Conservation (phyloP, 2,888 invertebrate genomes). For the Noctua fimbriata region DNA sequence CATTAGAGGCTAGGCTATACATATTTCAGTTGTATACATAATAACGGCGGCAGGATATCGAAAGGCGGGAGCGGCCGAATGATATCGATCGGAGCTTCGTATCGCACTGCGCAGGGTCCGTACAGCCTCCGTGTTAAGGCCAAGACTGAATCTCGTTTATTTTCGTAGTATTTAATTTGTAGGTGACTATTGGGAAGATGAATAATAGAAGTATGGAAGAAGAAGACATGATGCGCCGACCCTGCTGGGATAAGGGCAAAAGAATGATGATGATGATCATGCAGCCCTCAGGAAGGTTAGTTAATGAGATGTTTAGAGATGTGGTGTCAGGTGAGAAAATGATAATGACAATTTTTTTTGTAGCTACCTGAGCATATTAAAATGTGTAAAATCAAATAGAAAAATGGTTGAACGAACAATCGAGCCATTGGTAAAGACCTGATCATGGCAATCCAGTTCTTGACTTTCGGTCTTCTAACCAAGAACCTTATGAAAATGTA, state of each 20-base stretch:
- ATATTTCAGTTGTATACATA: constrained; percentile 23
- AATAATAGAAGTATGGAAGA: neutral
- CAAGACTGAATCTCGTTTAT: constrained; percentile 20
- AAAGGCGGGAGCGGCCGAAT: constrained; percentile 47
- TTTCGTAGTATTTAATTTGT: neutral
- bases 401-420: neutral
- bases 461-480: neutral
- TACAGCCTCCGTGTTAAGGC: constrained; percentile 83
- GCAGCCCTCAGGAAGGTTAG: neutral
- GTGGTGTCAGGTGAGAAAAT: neutral
- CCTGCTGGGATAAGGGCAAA: neutral
- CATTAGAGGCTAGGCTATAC: neutral
- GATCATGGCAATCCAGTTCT: neutral
- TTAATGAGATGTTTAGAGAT: neutral
- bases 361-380: neutral
- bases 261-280: neutral
- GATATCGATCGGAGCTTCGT: constrained; percentile 73
- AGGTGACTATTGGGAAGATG: neutral
- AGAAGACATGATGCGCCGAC: neutral
- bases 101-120: constrained; percentile 80
- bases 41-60: constrained; percentile 52
- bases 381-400: neutral
- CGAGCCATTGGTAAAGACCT: neutral
- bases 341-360: neutral
- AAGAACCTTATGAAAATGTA: neutral